These are phyloP conservation scores for Thalassarche chlororhynchos DNA, from an alignment of 2,113 vertebrate genomes.

Conservation along the genomic window DNA sequence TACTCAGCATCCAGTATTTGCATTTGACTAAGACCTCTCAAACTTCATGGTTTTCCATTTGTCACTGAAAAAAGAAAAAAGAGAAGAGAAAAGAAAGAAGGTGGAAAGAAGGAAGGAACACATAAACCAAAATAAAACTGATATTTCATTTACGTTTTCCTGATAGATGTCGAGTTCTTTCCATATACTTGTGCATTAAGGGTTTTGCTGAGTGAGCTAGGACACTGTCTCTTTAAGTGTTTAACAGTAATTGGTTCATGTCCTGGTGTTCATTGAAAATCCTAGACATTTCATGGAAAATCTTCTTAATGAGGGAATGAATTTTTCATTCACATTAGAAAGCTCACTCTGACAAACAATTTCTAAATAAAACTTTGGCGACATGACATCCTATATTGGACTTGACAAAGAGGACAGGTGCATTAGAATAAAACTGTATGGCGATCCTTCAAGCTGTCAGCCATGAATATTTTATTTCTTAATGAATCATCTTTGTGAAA, in stretches of 20 bases:
- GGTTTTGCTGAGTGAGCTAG: constrained; percentile 77
- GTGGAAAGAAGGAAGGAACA: not conserved
- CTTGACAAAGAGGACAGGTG: constrained; percentile 99
- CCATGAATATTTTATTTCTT: constrained; percentile 94
- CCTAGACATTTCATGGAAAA: constrained; percentile 88
- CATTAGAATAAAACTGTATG: constrained; percentile 98
- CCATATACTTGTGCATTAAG: constrained; percentile 62
- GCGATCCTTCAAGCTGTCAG: constrained; percentile 98
- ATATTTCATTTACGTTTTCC: constrained; percentile 68
- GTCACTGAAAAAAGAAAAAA: not conserved
- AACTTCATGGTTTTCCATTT: not conserved
- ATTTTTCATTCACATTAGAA: constrained; percentile 94
- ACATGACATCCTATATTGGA: constrained; percentile 94
- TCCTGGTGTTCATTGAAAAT: constrained; percentile 88
- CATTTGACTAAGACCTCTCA: not conserved
- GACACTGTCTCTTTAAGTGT: constrained; percentile 84
- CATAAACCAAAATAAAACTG: constrained; percentile 52
- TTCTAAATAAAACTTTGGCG: constrained; percentile 93
- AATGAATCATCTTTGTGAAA: constrained; percentile 91
- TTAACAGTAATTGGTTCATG: constrained; percentile 93
- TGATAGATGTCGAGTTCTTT: constrained; percentile 58
- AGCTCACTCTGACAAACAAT: constrained; percentile 88
- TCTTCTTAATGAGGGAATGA: constrained; percentile 92
- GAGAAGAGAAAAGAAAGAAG: not conserved
- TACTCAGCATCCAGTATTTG: not conserved